Base-by-base conservation (phyloP, 1,140 invertebrate species). In the Nebria ingens region DNA sequence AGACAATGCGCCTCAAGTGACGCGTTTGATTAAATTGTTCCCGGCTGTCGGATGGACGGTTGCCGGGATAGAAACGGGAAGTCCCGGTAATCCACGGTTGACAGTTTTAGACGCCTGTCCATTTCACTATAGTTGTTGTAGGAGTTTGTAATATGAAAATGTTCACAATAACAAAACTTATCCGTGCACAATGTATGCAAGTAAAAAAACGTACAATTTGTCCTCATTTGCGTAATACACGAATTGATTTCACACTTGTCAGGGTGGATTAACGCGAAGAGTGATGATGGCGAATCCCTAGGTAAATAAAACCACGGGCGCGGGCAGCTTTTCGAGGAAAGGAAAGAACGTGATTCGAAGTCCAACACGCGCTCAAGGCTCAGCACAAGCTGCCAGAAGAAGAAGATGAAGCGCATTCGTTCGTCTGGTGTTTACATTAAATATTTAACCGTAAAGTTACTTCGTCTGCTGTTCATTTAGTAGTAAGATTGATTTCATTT, bases 11-110 rank as follows among this genome's bases (percentile, higher is more conserved):
- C 40, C 17, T 45, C 40, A 45, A 45, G 40, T 45, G 40, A 45
- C 40, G 40, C 40, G 40, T 45, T 45, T 45, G 40, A 45, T 45
- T 45, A 45, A 45, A 45, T 45, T 45, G 40, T 45, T 45, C 40
- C 40, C 40, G 40, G 40, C 40, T 45, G 40, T 17, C 15, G 9
- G 40, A 9, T 9, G 25, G 25, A 34, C 6, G n/a, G 25, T 34
- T n/a, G n/a, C n/a, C n/a, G n/a, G n/a, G 6, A 34, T 6, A n/a
- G 25, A 9, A n/a, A 34, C n/a, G 25, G 25, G 25, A n/a, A 17
- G 25, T 29, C 25, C 17, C 15, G 6, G 40, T 45, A 45, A 45
- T 45, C 40, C 40, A 11, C 3, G 3, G 40, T 45, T 45, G 40
- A 45, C 40, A 45, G 40, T 17, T 11, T 17, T 4, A 45, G 9